A percentile compares a stretch with the other conserved stretches of the same genome.
phyloP scores from a whole-genome alignment of 1,140 invertebrate species.

The Heliconius congener region DNA sequence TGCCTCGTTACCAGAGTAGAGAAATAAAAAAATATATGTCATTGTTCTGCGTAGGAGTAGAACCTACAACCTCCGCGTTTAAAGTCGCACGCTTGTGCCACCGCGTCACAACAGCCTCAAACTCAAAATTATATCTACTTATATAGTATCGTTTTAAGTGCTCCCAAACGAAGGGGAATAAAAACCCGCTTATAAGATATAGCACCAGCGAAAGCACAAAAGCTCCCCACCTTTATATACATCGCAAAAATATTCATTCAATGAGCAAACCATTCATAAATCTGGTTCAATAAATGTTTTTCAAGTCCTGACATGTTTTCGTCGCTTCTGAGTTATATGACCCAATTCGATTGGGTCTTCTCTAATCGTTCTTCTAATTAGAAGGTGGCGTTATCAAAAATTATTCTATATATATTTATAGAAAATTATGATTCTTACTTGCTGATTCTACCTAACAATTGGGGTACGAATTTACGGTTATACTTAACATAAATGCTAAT shows the following conservation, averaged over 20 bases:
- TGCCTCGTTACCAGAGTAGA: background rate
- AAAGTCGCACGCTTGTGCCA: background rate
- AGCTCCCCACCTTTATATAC: background rate
- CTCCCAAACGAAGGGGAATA: background rate
- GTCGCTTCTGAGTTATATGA: conserved; percentile 10
- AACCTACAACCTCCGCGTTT: background rate
- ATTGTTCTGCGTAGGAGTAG: background rate
- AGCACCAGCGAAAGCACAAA: background rate
- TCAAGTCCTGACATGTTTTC: conserved; percentile 4
- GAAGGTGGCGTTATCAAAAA: background rate
- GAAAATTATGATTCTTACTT: too few relatives aligned
- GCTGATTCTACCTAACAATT: too few relatives aligned
- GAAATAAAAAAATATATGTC: background rate
- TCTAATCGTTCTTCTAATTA: background rate
- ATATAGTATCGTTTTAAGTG: conserved; percentile 2
- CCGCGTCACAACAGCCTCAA: background rate
- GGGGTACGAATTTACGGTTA: too few relatives aligned
- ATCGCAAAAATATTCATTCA: conserved; percentile 5
- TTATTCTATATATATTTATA: too few relatives aligned
- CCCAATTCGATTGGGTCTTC: conserved; percentile 7
- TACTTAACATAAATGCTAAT: too few relatives aligned
- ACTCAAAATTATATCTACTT: background rate
- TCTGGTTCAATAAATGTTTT: conserved; percentile 31
- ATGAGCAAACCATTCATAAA: conserved; percentile 27
- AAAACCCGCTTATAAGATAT: background rate